Base-by-base conservation (phyloP, 2,113 vertebrate genomes). In the pig (Sus scrofa) region DNA sequence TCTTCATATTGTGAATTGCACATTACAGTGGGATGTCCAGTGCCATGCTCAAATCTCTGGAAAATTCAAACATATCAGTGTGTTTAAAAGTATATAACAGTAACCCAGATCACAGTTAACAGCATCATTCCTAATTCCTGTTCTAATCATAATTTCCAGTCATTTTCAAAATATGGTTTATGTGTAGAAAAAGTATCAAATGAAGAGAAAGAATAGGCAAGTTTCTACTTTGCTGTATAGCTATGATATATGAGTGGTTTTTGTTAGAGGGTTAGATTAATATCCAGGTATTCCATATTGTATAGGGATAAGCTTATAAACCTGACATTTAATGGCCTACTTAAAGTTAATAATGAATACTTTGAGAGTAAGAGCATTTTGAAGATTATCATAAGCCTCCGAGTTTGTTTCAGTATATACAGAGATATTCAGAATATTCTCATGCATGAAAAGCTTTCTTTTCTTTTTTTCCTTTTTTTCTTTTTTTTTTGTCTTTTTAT, bases 71-170 rank as follows among this genome's bases (percentile, higher is more conserved):
- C 12, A 6, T 90, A 39, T 44, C 37, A 90, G 7, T 62, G 12
- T 60, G 5, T 22, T 6, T 86, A 58, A 77, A 12, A 86, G 18
- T 22, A 32, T 58, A 52, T 84, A 58, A 16, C 44, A 73, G 3
- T 93, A 83, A 93, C 10, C 9, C 37, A 68, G 65, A n/a, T 74
- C 15, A 54, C 6, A 44, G 8, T 62, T 65, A 77, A 54, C 68
- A 34, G 30, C 9, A 65, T 89, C 34, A 58, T 67, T 79, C 93
- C 58, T 78, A 44, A 74, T 94, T 86, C 94, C 16, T 83, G 56
- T 50, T 54, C 34, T 65, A 81, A 62, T 84, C 2, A 15, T 39
- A 60, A 65, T 92, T 87, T 81, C 37, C 5, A 44, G 0, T 91
- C 50, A 32, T 86, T 81, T 96, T 96, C n/a, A 79, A 16, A 91